Base-by-base conservation (phyloP, 37 sponge, comb jelly and placozoan species). In the Aplysina aerophoba region DNA sequence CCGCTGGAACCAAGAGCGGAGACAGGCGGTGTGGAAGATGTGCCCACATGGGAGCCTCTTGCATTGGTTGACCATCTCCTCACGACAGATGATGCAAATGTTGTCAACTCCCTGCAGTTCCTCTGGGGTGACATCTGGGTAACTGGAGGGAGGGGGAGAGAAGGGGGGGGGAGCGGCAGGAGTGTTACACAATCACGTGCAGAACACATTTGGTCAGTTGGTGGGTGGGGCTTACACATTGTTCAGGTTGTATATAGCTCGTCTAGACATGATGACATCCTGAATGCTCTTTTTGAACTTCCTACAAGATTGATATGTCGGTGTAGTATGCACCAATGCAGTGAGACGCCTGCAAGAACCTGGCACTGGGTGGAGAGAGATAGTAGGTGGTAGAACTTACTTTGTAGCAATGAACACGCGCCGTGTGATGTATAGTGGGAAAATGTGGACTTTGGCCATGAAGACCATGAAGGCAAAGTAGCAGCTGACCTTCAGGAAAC, bases 21-120 rank as follows among this genome's bases (percentile, higher is more conserved):
- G 90, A 79, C 99, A 99, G 67, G 80, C 73, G 20, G 90, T 81
- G 90, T 99, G 99, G 87, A 97, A 99, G 79, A 99, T 93, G 90
- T 99, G 99, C 15, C 84, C 88, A 71, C 99, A 99, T 31, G 97
- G 99, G 15, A 99, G 86, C 85, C 88, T 97, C 92, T 97, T 99
- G 85, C 92, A 92, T 27, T 85, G 86, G 12, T 81, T 41, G 56
- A 74, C 67, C 93, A 96, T 94, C 66, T 93, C 97, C 81, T 99
- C 99, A 8, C 99, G 88, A 73, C 99, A 99, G 61, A 99, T 91
- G 65, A 97, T 95, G 55, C 99, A 99, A 24, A 93, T 87, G 55
- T 90, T 93, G 74, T 97, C 88, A 15, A 72, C 90, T 8, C 74
- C 59, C 19, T 86, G 68, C 50, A 99, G 71, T 85, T 99, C 95